Conservation (phyloP, 2,888 invertebrate species). For the Sphaerophoria taeniata region DNA sequence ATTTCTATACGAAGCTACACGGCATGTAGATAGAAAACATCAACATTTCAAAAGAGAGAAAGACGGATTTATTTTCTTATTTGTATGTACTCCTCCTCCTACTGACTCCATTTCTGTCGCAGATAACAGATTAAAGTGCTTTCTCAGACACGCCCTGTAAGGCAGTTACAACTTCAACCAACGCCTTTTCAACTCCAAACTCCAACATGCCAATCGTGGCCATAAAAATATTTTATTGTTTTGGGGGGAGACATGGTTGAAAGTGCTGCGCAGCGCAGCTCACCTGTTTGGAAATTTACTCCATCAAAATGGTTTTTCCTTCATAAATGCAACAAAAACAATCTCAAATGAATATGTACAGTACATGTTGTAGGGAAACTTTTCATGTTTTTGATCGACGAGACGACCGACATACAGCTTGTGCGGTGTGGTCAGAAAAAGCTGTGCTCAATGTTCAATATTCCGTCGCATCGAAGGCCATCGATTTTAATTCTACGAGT, state of each 20-base stretch:
- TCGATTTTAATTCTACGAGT: too few relatives aligned
- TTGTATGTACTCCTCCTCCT: conserved; percentile 31
- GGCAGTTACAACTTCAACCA: conserved; percentile 14
- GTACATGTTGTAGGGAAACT: neutral
- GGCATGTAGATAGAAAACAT: neutral
- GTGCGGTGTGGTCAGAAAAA: too few relatives aligned
- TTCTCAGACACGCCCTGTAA: conserved; percentile 46
- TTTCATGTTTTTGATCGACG: too few relatives aligned
- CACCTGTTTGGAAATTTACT: conserved; percentile 52
- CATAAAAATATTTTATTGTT: neutral
- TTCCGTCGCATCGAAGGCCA: too few relatives aligned
- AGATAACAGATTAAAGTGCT: conserved; percentile 6
- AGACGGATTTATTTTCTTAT: conserved; percentile 11
- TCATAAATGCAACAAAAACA: neutral
- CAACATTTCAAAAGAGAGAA: conserved; percentile 15
- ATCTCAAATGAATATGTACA: neutral
- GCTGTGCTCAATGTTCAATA: too few relatives aligned
- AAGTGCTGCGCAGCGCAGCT: conserved; percentile 40
- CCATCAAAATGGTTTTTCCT: neutral
- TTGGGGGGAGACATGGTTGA: conserved; percentile 27
- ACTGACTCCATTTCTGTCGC: conserved; percentile 55
- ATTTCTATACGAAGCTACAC: neutral
- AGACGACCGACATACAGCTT: too few relatives aligned
- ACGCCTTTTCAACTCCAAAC: conserved; percentile 7
- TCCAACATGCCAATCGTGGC: conserved; percentile 37